Evolutionary conservation across 2,888 invertebrate species (phyloP), one percentile per base, ranked within the genome.

Genomic region (Acleris sparsana): DNA sequence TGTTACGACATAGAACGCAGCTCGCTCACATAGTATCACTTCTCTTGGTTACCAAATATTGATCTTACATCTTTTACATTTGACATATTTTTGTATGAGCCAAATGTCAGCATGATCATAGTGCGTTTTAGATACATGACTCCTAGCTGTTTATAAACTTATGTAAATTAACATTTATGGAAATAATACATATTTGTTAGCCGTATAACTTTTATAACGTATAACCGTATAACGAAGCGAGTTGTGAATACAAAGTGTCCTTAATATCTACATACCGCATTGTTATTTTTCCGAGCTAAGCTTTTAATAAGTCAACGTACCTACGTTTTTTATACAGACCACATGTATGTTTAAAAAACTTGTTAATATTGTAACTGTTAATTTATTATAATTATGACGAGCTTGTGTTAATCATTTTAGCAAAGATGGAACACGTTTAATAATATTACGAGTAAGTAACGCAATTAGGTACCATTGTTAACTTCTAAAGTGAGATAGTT

Each of bases 211-310:
- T 70, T 72, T 71, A 71, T 72, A n/a, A n/a, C n/a, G n/a, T n/a
- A n/a, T n/a, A n/a, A n/a, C n/a, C n/a, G n/a, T n/a, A n/a, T n/a
- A 71, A 68, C 53, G 62, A 68, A 57, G 56, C 69, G 68, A 62
- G 67, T 52, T 52, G 57, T 18, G 75, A 76, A 78, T 75, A 71
- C 69, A 78, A 76, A 75, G 62, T 48, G 70, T 70, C 62, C 51
- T 59, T 76, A 76, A 75, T 76, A 71, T 22, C 55, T 64, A 70
- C 67, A 72, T 29, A 67, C 69, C 70, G 69, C 68, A 77, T 75
- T 70, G 66, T 66, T 57, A 52, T 65, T 52, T 48, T 56, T 62
- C 60, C 22, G 33, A 65, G 60, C 51, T 61, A 46, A 55, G 39
- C 49, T 61, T 55, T 55, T 29, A 33, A 48, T 16, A 53, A 61